Percentiles rank a stretch among this genome's conserved stretches.
Evolutionary conservation across 2,888 invertebrate genomes (phyloP).

Genomic region (Schizaphis graminum): DNA sequence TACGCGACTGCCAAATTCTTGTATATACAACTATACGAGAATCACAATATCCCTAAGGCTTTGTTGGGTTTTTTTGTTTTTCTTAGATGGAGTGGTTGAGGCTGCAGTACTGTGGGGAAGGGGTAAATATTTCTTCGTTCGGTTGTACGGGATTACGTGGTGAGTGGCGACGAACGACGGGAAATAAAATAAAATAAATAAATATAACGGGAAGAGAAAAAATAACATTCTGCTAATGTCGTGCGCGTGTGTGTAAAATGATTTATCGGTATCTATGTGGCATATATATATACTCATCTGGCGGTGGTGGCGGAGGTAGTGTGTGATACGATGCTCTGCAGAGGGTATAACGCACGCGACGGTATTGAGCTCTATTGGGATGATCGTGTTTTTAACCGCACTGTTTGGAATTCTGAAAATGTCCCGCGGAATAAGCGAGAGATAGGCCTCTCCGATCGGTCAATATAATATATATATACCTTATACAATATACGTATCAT

Average conservation of each 20-base stretch:
- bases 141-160: slow-evolving; percentile 12
- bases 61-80: neutral
- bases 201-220: slow-evolving; percentile 32
- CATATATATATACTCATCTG: neutral
- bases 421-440: neutral
- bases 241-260: slow-evolving; percentile 46
- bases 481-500: no score
- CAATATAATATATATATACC: neutral
- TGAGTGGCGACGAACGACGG: neutral
- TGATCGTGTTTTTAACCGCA: slow-evolving; percentile 33
- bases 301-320: no score
- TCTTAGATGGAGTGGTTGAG: neutral
- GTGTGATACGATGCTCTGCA: neutral
- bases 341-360: slow-evolving; percentile 24
- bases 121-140: neutral
- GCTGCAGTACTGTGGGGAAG: neutral
- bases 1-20: neutral
- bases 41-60: slow-evolving; percentile 22
- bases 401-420: slow-evolving; percentile 60
- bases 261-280: slow-evolving; percentile 36
- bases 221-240: slow-evolving; percentile 22
- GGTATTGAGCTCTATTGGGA: slow-evolving; percentile 25
- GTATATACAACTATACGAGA: neutral
- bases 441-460: slow-evolving; percentile 16
- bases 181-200: slow-evolving; percentile 39